phyloP scores from a whole-genome alignment of 2,113 vertebrate genomes.

The Prochilodus magdalenae region DNA sequence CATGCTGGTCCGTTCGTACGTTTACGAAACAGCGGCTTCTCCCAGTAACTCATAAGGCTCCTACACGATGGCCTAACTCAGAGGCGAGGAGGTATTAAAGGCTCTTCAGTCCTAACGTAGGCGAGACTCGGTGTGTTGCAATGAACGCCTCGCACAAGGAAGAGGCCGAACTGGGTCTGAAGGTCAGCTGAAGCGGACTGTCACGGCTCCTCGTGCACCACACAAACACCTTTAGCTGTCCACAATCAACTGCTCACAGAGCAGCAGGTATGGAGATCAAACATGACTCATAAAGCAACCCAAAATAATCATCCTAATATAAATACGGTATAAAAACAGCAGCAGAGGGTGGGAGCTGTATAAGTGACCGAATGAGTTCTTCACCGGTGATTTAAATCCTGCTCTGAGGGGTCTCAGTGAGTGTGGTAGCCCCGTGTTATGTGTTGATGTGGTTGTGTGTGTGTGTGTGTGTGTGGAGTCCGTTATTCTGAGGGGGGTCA shows the following conservation, averaged over 20 bases:
- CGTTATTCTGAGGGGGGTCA: slow-evolving; percentile 49
- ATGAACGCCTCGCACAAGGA: slow-evolving; percentile 47
- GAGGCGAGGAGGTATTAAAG: background rate
- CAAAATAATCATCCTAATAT: no score
- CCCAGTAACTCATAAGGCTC: background rate
- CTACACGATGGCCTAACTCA: background rate
- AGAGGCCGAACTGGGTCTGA: slow-evolving; percentile 59
- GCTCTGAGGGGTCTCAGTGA: no score
- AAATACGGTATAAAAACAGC: background rate
- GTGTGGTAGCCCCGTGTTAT: background rate
- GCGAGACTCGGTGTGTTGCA: slow-evolving; percentile 46
- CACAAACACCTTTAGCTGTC: background rate
- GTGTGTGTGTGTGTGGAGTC: background rate
- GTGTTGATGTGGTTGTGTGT: background rate
- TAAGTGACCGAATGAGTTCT: no score
- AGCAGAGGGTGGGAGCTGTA: no score
- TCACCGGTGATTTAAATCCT: no score
- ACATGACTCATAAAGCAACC: background rate
- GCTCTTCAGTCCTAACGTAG: slow-evolving; percentile 11
- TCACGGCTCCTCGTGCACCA: slow-evolving; percentile 42
- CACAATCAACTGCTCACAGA: background rate
- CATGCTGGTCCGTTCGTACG: no score
- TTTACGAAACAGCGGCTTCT: background rate
- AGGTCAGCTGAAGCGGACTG: slow-evolving; percentile 55
- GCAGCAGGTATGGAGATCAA: background rate